Conservation (phyloP, 1,140 invertebrate species). For the Venturia canescens region DNA sequence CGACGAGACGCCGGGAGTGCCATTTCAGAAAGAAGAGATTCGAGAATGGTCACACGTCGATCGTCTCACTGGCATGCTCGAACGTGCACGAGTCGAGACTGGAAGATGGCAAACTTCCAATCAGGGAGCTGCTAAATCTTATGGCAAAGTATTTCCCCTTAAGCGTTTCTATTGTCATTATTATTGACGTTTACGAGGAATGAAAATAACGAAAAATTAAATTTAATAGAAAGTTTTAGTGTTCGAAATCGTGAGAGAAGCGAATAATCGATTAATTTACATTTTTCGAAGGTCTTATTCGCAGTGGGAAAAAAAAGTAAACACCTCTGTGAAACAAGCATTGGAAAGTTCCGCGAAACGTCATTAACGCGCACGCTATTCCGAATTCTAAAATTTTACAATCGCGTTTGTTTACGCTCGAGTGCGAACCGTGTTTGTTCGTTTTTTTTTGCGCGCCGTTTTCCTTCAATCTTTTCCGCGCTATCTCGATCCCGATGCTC, state of each 20-base stretch:
- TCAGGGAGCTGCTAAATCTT: constrained; percentile 75
- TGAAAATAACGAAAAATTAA: neutral
- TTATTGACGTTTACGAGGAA: neutral
- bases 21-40: constrained; percentile 77
- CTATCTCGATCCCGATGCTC: neutral
- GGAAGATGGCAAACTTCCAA: constrained; percentile 77
- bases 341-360: neutral
- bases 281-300: too few species aligned
- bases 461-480: neutral
- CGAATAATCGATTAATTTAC: too few species aligned
- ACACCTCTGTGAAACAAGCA: constrained; percentile 20
- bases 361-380: neutral
- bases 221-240: too few species aligned
- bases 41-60: constrained; percentile 78
- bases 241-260: too few species aligned
- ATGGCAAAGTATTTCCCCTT: constrained; percentile 75
- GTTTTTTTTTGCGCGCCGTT: neutral
- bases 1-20: constrained; percentile 60
- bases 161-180: neutral
- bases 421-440: neutral
- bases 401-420: constrained; percentile 32
- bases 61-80: constrained; percentile 76
- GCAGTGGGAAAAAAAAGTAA: too few species aligned
- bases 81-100: constrained; percentile 77
- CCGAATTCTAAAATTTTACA: constrained; percentile 20